Evolutionary conservation across 2,888 invertebrate species (phyloP).

Genomic region (Ormyrus rosae): DNA sequence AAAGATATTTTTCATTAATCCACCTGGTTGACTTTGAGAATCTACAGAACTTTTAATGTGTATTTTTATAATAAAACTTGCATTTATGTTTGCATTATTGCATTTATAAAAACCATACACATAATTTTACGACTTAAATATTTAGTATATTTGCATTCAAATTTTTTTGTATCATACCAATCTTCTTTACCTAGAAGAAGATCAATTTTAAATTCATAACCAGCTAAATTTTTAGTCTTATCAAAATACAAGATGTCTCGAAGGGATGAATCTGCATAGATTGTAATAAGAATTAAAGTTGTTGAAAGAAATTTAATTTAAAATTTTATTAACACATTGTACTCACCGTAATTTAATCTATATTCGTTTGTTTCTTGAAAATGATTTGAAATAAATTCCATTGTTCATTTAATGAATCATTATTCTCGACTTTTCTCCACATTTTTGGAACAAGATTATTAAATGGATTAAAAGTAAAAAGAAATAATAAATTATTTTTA

Average conservation of each 20-base stretch:
- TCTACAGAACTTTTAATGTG: neutral
- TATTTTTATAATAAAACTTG: neutral
- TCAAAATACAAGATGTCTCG: neutral
- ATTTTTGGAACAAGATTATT: neutral
- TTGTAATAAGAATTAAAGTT: neutral
- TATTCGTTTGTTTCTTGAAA: neutral
- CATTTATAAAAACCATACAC: too few species aligned
- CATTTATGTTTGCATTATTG: too few species aligned
- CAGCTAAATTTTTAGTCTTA: neutral
- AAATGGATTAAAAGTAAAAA: slow-evolving; percentile 19
- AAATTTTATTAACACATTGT: neutral
- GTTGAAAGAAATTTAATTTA: neutral
- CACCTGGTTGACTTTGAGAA: neutral
- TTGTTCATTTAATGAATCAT: neutral
- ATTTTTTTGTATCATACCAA: neutral
- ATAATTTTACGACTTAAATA: neutral
- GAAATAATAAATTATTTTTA: neutral
- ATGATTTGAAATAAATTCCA: neutral
- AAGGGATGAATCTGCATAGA: neutral
- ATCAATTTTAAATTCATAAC: neutral
- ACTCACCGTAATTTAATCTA: neutral
- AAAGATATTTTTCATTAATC: neutral
- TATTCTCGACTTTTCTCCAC: neutral
- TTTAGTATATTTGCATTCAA: neutral
- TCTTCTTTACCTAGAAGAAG: neutral